Base-by-base conservation (phyloP, 2,113 vertebrate species). In the Sinosuthora webbiana region DNA sequence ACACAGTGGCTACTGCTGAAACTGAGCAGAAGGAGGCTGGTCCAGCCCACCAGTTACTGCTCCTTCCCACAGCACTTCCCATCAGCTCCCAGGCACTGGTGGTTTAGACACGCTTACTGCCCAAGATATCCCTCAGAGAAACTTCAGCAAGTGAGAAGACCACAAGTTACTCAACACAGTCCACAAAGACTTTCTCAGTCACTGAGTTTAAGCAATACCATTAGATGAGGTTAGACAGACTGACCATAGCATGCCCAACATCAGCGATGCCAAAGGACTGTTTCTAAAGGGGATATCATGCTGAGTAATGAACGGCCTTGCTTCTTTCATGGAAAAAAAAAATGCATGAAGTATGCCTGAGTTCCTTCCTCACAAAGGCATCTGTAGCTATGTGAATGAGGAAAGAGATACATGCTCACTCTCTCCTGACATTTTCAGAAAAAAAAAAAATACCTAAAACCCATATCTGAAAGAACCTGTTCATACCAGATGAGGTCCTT, bases 301-400 rank as follows among this genome's bases (percentile, higher is more conserved):
- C n/a, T 80, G 62, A 62, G 41, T 41, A 86, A 83, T 28, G 33
- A 77, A 76, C 92, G 45, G 13, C 53, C n/a, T 85, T 7, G 0
- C 28, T 37, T 83, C 41, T 90, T 62, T 69, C 68, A 74, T n/a
- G 49, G 68, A 90, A 83, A 69, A 89, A 90, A 94, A 94, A 92
- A 65, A 18, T 69, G 11, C 37, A 60, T 53, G 31, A 92, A 73
- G 63, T 28, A 28, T n/a, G 33, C 27, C 70, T 31, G 59, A 73
- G n/a, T 41, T 76, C 9, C 21, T 79, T 63, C 41, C 41, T 88
- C 1, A 10, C 21, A 64, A 90, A 93, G 53, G 21, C 24, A 42
- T 87, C 44, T 52, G 65, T 44, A 35, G 10, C 57, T 68, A 35
- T 1, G 1, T 68, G 62, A 85, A 85, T 17, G 12, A 30, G 15